A percentile compares a stretch with the other conserved stretches of the same genome.
Evolutionary conservation across 2,113 vertebrate genomes (phyloP).

Genomic region (Thomomys bottae): DNA sequence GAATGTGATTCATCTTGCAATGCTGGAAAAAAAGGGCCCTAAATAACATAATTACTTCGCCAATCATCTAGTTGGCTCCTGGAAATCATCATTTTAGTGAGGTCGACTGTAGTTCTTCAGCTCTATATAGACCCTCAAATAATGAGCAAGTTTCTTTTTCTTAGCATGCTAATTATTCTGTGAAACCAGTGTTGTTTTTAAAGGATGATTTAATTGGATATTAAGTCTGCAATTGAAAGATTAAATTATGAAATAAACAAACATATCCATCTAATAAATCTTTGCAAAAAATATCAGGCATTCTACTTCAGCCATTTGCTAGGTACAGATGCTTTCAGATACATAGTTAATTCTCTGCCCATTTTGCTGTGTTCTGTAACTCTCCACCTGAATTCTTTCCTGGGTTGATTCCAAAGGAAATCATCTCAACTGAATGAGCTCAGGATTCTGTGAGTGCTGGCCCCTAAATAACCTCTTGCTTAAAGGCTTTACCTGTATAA

Average conservation of each 20-base stretch:
- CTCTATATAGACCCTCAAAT: slow-evolving; percentile 64
- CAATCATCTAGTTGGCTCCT: slow-evolving; percentile 73
- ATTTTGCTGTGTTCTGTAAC: slow-evolving; percentile 60
- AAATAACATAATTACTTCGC: slow-evolving; percentile 74
- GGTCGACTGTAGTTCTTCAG: slow-evolving; percentile 57
- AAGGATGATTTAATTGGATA: slow-evolving; percentile 71
- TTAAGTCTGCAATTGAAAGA: slow-evolving; percentile 75
- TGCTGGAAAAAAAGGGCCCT: slow-evolving; percentile 72
- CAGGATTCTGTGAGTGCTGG: slow-evolving; percentile 54
- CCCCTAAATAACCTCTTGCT: slow-evolving; percentile 79
- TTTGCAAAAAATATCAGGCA: slow-evolving; percentile 44
- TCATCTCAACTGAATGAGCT: slow-evolving; percentile 53
- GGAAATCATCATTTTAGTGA: slow-evolving; percentile 71
- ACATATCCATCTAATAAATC: slow-evolving; percentile 73
- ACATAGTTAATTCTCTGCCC: slow-evolving; percentile 56
- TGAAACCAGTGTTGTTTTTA: slow-evolving; percentile 50
- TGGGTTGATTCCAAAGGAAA: slow-evolving; percentile 72
- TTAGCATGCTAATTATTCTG: slow-evolving; percentile 70
- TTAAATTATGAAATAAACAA: slow-evolving; percentile 78
- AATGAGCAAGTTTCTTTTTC: slow-evolving; percentile 63
- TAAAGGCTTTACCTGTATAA: slow-evolving; percentile 82
- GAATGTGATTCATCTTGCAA: slow-evolving; percentile 77
- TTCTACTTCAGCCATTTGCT: slow-evolving; percentile 52
- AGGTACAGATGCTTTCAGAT: slow-evolving; percentile 52
- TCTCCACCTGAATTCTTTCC: slow-evolving; percentile 59